Evolutionary conservation across 2,888 invertebrate species (phyloP).

Genomic region (Idaea biselata): DNA sequence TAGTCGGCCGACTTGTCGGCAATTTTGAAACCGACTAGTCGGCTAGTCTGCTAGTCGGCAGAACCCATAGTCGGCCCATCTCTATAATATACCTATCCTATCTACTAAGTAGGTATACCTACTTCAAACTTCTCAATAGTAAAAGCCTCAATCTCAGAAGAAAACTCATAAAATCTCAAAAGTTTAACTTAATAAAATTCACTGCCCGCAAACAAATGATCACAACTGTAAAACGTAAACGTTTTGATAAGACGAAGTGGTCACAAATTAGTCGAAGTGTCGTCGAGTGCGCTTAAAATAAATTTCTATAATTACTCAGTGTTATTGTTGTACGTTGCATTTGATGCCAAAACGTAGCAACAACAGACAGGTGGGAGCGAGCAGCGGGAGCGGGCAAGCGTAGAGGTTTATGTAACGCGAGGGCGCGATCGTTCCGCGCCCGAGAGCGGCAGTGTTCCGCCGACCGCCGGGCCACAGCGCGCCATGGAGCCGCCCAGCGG

Average conservation of each 20-base stretch:
- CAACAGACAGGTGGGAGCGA: slow-evolving; percentile 75
- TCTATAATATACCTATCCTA: background rate
- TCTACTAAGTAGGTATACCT: no score
- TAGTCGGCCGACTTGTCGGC: no score
- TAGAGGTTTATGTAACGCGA: slow-evolving; percentile 66
- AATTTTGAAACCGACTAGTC: no score
- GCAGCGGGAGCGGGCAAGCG: slow-evolving; percentile 51
- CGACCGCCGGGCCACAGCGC: slow-evolving; percentile 56
- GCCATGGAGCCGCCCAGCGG: slow-evolving; percentile 65
- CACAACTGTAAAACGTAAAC: slow-evolving; percentile 15
- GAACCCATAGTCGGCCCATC: no score
- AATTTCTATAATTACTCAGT: slow-evolving; percentile 74
- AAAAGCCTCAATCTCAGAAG: background rate
- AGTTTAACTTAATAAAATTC: background rate
- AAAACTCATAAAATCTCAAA: background rate
- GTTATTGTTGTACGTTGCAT: slow-evolving; percentile 73
- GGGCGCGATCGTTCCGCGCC: slow-evolving; percentile 47
- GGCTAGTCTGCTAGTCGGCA: no score
- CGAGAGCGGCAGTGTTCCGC: slow-evolving; percentile 67
- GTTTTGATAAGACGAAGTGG: slow-evolving; percentile 45
- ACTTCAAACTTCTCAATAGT: no score
- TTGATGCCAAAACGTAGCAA: slow-evolving; percentile 72
- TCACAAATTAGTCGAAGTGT: slow-evolving; percentile 54
- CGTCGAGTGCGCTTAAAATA: slow-evolving; percentile 63
- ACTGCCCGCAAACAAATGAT: background rate